Percentiles rank a stretch among this genome's conserved stretches.
phyloP scores from a whole-genome alignment of 1,140 invertebrate genomes.

The Aphelenchoides fujianensis region DNA sequence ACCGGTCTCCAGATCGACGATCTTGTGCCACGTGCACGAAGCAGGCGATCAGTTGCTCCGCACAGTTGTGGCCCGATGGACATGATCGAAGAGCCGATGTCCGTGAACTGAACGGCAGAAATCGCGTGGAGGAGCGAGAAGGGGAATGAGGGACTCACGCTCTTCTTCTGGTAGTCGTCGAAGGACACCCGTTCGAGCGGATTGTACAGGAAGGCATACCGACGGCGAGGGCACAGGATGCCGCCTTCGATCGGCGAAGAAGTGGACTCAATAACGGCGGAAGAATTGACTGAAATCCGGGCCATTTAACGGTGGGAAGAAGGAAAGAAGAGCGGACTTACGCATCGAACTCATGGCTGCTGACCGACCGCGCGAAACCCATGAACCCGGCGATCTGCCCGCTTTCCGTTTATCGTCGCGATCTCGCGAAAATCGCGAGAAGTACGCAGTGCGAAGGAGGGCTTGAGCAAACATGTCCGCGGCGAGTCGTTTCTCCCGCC shows the following conservation, averaged over 20 bases:
- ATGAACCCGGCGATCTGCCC: not conserved
- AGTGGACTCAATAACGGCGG: too few species aligned
- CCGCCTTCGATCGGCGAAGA: not conserved
- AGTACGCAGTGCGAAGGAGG: not conserved
- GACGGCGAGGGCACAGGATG: not conserved
- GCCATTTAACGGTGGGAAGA: not conserved
- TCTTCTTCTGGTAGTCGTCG: not conserved
- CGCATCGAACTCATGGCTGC: not conserved
- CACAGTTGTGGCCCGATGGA: not conserved
- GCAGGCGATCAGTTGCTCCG: not conserved
- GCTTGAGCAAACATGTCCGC: not conserved
- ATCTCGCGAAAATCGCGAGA: not conserved
- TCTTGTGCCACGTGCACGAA: slow-evolving; percentile 4
- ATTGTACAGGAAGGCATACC: not conserved
- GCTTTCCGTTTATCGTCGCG: not conserved
- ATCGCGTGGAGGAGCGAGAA: too few species aligned
- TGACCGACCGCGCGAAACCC: not conserved
- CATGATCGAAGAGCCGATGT: slow-evolving; percentile 9
- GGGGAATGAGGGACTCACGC: not conserved
- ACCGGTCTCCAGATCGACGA: slow-evolving; percentile 10
- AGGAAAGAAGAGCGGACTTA: not conserved
- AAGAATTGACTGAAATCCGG: not conserved
- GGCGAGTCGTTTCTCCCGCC: not conserved
- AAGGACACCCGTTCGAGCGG: not conserved
- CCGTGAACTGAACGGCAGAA: not conserved